phyloP scores from a whole-genome alignment of 2,797 vertebrate species.

The Poecile montanus region DNA sequence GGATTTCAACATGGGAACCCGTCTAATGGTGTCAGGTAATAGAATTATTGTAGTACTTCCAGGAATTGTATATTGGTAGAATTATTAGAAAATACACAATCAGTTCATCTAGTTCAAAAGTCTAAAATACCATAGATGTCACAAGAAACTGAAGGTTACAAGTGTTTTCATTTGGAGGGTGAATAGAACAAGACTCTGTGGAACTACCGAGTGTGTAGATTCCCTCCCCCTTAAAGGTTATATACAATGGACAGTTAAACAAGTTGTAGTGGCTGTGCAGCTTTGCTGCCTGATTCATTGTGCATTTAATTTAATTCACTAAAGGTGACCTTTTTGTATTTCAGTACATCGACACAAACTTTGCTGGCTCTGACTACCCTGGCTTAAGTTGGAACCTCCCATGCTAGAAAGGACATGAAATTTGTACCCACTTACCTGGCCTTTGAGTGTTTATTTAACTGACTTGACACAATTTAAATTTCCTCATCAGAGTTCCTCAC shows the following conservation, averaged over 20 bases:
- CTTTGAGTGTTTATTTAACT: not conserved
- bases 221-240: not conserved
- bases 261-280: not conserved
- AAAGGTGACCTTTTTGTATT: slow-evolving; percentile 60
- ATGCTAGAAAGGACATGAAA: not conserved
- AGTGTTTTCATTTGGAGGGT: not conserved
- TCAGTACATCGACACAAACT: not conserved
- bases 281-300: slow-evolving; percentile 58
- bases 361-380: not conserved
- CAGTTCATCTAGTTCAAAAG: not conserved
- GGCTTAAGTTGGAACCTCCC: not conserved
- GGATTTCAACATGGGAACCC: not conserved
- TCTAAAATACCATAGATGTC: not conserved
- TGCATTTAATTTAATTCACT: slow-evolving; percentile 59
- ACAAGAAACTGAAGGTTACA: not conserved
- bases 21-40: not conserved
- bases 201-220: not conserved
- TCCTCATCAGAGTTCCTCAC: not conserved
- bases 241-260: slow-evolving; percentile 6
- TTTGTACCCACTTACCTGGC: not conserved
- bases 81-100: not conserved
- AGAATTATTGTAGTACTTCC: not conserved
- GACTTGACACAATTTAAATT: not conserved
- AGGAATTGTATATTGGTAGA: not conserved
- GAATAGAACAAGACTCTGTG: not conserved